Conservation (phyloP, 2,113 vertebrate genomes). For the Pteronura brasiliensis region DNA sequence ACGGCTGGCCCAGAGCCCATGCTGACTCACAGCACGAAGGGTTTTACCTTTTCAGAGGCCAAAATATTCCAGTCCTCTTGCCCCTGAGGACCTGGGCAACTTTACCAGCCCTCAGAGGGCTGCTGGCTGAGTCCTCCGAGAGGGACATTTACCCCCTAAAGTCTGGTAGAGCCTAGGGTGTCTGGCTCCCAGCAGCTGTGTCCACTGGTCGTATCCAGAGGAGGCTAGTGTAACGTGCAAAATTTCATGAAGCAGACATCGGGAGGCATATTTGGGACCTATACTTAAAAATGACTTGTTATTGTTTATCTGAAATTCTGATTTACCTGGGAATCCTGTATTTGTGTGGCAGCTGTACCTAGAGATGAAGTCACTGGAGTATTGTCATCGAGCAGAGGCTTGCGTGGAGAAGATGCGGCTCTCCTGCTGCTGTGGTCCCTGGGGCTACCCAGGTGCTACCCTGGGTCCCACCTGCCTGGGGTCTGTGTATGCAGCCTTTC, state of each 20-base stretch:
- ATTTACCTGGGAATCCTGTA: not conserved
- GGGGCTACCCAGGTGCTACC: not conserved
- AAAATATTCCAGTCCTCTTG: not conserved
- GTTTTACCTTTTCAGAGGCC: not conserved
- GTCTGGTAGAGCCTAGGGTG: not conserved
- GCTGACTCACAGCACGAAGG: not conserved
- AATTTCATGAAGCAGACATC: not conserved
- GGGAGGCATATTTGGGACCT: not conserved
- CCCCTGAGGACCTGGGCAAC: not conserved
- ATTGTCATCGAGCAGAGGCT: not conserved
- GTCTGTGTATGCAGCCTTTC: not conserved
- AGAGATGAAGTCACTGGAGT: not conserved
- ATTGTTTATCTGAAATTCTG: not conserved
- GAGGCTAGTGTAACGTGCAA: not conserved
- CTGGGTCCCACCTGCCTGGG: not conserved
- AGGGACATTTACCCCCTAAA: not conserved
- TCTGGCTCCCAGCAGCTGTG: not conserved
- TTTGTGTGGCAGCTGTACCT: not conserved
- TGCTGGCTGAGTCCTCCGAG: not conserved
- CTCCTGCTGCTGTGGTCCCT: not conserved
- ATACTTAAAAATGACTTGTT: not conserved
- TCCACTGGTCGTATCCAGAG: not conserved
- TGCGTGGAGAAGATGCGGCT: not conserved
- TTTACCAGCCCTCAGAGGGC: not conserved
- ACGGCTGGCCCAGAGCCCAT: accelerated